phyloP scores from a whole-genome alignment of 2,797 vertebrate genomes.

The Myotis daubentonii region DNA sequence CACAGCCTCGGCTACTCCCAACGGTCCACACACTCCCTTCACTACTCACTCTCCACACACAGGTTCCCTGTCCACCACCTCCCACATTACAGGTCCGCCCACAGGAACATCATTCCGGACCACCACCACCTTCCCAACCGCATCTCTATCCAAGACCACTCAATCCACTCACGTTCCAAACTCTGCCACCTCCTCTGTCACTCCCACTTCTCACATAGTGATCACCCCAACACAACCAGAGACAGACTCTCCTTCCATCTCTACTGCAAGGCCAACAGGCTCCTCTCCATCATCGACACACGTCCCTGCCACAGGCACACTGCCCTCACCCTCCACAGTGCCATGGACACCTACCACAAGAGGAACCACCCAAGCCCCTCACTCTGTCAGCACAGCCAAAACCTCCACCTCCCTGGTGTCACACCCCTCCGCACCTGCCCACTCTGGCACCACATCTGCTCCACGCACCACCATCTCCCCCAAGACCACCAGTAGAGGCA shows the following conservation, averaged over 20 bases:
- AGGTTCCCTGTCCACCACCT: not conserved
- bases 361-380: too few species aligned
- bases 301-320: fast-evolving
- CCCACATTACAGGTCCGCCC: not conserved
- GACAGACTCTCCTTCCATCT: not conserved
- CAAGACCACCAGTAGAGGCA: not conserved
- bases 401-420: too few species aligned
- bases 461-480: not conserved
- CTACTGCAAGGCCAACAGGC: fast-evolving
- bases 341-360: too few species aligned
- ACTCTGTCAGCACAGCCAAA: too few species aligned
- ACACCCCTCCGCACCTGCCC: too few species aligned
- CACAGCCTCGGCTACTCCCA: not conserved
- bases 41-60: not conserved
- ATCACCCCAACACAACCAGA: not conserved
- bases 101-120: too few species aligned
- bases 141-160: too few species aligned
- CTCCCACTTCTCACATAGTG: not conserved
- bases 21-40: not conserved
- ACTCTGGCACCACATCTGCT: too few species aligned
- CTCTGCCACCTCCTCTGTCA: not conserved
- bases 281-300: fast-evolving
- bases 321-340: too few species aligned
- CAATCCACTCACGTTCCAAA: not conserved
- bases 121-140: too few species aligned